Percentiles rank a stretch among this genome's conserved stretches.
Evolutionary conservation across 2,888 invertebrate genomes (phyloP).

Genomic region (Lathronympha strigana): DNA sequence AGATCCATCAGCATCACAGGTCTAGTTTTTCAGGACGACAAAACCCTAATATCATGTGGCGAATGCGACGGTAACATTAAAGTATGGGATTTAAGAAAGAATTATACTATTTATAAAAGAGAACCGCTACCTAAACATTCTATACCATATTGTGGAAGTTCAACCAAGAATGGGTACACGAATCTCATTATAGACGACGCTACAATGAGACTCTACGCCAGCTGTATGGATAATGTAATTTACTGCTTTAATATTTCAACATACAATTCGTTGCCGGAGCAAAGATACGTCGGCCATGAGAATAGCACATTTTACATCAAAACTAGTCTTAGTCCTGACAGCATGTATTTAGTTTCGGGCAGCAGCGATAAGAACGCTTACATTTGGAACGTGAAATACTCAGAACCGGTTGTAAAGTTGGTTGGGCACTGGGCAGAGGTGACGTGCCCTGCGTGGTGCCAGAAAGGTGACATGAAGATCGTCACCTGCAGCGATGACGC

Average conservation of each 20-base stretch:
- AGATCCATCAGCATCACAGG: conserved; percentile 91
- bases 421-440: conserved; percentile 93
- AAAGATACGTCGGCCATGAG: conserved; percentile 88
- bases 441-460: conserved; percentile 93
- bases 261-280: conserved; percentile 86
- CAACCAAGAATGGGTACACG: conserved; percentile 89
- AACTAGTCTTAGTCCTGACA: conserved; percentile 91
- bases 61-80: conserved; percentile 94
- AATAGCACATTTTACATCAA: conserved; percentile 94
- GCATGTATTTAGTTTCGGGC: conserved; percentile 93
- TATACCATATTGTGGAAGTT: conserved; percentile 89
- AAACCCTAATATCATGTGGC: conserved; percentile 92
- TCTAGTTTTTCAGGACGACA: conserved; percentile 91
- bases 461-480: conserved; percentile 83
- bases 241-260: conserved; percentile 93
- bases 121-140: conserved; percentile 89
- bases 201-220: conserved; percentile 89
- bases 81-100: conserved; percentile 94
- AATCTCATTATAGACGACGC: conserved; percentile 90
- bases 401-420: conserved; percentile 88
- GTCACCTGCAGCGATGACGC: conserved; percentile 95
- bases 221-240: conserved; percentile 93
- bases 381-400: conserved; percentile 89
- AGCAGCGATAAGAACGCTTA: conserved; percentile 94
- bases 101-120: conserved; percentile 87